A percentile compares a stretch with the other conserved stretches of the same genome.
Evolutionary conservation across 64 coral and sea anemone genomes (phyloP).

Genomic region (Trachythela sp.): DNA sequence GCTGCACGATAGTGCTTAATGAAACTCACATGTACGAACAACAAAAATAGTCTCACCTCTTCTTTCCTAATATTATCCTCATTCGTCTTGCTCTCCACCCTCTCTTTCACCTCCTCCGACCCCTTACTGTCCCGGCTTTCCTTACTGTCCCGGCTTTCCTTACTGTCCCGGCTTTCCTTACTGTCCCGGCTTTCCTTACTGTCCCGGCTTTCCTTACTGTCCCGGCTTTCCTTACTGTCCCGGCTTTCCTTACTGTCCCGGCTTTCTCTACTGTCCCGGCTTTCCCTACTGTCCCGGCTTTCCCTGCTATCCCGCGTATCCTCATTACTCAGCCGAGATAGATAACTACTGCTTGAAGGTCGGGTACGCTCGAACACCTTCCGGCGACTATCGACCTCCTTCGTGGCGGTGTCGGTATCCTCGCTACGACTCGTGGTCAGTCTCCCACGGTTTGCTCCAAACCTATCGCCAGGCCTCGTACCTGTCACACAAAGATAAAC

Average conservation of each 20-base stretch:
- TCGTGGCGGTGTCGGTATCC: neutral
- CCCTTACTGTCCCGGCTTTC: neutral
- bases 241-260: neutral
- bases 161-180: neutral
- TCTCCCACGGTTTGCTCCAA: neutral
- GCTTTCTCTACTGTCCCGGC: neutral
- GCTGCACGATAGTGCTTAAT: neutral
- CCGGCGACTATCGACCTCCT: neutral
- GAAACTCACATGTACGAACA: neutral
- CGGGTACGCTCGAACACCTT: neutral
- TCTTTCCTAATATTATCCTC: neutral
- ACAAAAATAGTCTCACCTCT: neutral
- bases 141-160: neutral
- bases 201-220: neutral
- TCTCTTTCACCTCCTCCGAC: neutral
- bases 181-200: neutral
- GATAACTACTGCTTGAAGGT: neutral
- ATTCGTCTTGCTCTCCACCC: constrained; percentile 1
- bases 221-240: neutral
- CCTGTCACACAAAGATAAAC: neutral
- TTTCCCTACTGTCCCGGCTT: neutral
- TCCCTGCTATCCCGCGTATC: neutral
- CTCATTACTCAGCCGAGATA: neutral
- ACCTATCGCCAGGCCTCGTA: neutral
- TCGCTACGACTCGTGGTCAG: neutral